Evolutionary conservation across 2,113 vertebrate species (phyloP).

Genomic region (Callipepla squamata): DNA sequence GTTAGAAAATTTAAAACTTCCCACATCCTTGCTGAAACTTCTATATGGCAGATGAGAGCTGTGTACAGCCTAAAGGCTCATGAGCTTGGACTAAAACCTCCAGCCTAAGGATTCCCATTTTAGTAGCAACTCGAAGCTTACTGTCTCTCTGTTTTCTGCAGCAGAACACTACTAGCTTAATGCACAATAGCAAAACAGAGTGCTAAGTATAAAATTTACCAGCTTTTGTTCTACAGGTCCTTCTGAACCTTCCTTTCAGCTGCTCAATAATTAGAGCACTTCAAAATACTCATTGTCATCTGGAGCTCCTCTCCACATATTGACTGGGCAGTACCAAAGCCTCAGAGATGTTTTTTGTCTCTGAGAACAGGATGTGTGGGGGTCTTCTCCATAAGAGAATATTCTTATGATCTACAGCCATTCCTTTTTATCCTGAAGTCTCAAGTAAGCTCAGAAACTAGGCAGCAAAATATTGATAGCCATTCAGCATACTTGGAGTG

Average conservation of each 20-base stretch:
- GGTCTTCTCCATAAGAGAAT: background rate
- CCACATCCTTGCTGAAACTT: background rate
- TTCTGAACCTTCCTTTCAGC: background rate
- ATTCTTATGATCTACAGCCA: background rate
- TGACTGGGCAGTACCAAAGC: background rate
- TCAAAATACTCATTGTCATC: background rate
- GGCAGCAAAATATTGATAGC: background rate
- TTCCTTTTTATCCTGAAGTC: background rate
- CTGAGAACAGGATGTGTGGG: background rate
- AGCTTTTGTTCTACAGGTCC: background rate
- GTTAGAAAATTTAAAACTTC: background rate
- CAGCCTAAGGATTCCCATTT: background rate
- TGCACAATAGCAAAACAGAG: background rate
- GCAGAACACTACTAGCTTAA: background rate
- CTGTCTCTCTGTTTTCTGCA: background rate
- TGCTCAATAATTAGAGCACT: background rate
- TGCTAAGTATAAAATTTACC: background rate
- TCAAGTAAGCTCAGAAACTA: background rate
- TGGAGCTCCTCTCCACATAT: background rate
- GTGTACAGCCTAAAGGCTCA: background rate
- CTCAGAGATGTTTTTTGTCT: background rate
- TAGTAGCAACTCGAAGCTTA: background rate
- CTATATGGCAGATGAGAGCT: fast-evolving
- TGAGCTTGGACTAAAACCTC: background rate
- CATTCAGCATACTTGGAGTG: background rate